These are phyloP conservation scores for Centroberyx gerrardi DNA, from an alignment of 2,797 vertebrate genomes.

Conservation along the genomic window DNA sequence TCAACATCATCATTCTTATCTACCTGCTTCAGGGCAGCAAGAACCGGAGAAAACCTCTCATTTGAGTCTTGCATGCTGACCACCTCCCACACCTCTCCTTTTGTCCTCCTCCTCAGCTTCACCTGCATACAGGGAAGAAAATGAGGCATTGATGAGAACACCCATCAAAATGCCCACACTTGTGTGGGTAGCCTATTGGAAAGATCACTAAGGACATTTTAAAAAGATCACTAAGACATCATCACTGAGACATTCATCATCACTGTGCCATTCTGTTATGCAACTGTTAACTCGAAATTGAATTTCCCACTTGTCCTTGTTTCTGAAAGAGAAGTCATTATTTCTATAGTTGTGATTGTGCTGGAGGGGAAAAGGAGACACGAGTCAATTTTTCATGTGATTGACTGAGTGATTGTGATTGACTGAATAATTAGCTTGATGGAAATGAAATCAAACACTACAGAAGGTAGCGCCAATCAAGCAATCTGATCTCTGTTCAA, in stretches of 20 bases:
- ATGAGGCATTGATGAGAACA: neutral
- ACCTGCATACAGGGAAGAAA: constrained; percentile 61
- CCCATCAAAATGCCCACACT: neutral
- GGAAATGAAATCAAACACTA: neutral
- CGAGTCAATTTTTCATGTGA: too few species aligned
- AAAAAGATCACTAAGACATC: neutral
- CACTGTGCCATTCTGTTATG: too few species aligned
- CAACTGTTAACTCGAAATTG: too few species aligned
- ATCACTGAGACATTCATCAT: too few species aligned
- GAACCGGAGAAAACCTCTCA: constrained; percentile 4
- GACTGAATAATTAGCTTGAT: neutral
- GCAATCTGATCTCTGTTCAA: neutral
- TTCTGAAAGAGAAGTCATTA: neutral
- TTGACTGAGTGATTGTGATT: too few species aligned
- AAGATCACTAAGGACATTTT: neutral
- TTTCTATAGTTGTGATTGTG: too few species aligned
- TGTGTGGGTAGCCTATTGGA: neutral
- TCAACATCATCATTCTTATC: neutral
- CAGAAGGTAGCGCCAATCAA: neutral
- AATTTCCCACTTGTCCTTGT: neutral
- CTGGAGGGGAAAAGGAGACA: too few species aligned
- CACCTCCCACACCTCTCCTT: constrained; percentile 79
- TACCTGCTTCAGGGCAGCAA: constrained; percentile 59
- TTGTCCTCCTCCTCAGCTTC: constrained; percentile 77
- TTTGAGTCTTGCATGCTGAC: constrained; percentile 58